Base-by-base conservation (phyloP, 1,140 invertebrate genomes). In the Orchestia grillus region DNA sequence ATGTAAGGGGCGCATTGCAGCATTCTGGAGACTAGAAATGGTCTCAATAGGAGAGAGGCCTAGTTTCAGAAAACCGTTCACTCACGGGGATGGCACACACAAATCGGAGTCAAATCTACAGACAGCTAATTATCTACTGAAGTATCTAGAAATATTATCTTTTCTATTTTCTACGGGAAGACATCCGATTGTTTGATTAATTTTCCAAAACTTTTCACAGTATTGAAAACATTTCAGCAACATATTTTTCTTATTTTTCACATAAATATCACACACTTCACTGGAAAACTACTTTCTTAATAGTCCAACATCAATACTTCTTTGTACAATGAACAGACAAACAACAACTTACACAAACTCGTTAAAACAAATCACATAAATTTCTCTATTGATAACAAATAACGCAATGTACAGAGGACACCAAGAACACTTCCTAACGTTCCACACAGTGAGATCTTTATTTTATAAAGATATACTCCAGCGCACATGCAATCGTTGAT, bases 1-100 rank as follows among this genome's bases (percentile, higher is more conserved):
- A 94, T 94, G 36, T 94, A 94, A 42, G 92, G 92, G 11, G 92
- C 92, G 92, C 92, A 94, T 47, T 94, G 92, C 36, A 94, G 44
- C 92, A 94, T 94, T n/a, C 40, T 94, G 92, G 92, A 94, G 44
- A 44, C 41, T 90, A 8, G 3, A 44, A 90, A 4, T 90, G 42
- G 88, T 0, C 28, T 44, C 88, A 41, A 8, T 90, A 11, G 15
- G 87, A 44, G 42, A 90, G 36, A 41, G 28, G 28, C 23, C 3
- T 6, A 90, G 28, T 6, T 42, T 1, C 3, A 77, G 11, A 36
- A 77, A 77, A 77, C 28, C 11, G 11, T 36, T 77, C 62, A 77
- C 62, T 77, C 36, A 36, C 62, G 11, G 11, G 62, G 62, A 23
- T 19, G 36, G 28, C 62, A 77, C 28, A 23, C 62, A 77, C 62